These are phyloP conservation scores for Periparus ater DNA, from an alignment of 2,797 vertebrate genomes.

Conservation along the genomic window DNA sequence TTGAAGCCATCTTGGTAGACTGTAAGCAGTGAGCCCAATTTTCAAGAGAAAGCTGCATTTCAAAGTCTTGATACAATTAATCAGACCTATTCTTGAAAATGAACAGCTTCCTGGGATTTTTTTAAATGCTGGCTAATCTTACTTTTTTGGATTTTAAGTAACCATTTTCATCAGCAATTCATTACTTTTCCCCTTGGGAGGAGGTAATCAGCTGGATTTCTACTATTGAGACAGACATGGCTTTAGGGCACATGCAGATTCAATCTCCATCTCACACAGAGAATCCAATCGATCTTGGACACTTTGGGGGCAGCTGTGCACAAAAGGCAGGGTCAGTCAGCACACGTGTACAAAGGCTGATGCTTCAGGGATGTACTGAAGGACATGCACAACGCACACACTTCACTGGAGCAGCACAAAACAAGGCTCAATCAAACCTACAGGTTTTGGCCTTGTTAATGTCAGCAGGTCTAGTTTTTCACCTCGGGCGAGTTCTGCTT, in stretches of 20 bases:
- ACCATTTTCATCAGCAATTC: background rate
- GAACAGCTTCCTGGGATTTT: background rate
- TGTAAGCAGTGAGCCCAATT: background rate
- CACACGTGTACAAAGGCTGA: background rate
- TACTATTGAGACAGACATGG: background rate
- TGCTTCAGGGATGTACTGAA: background rate
- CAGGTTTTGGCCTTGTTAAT: background rate
- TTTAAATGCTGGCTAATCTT: background rate
- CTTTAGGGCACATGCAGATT: background rate
- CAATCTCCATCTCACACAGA: background rate
- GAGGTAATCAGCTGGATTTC: background rate
- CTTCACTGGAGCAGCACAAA: background rate
- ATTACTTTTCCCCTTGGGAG: background rate
- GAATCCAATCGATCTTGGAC: background rate
- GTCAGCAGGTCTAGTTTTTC: background rate
- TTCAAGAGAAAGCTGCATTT: background rate
- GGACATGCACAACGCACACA: rapidly evolving
- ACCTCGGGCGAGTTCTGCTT: background rate
- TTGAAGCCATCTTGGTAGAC: background rate
- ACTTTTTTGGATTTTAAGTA: background rate
- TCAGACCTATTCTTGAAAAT: background rate
- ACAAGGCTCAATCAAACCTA: background rate
- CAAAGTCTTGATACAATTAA: background rate
- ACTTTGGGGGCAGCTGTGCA: background rate
- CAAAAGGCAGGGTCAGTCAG: conserved; percentile 7